phyloP scores from a whole-genome alignment of 2,888 invertebrate species.

The Platycheirus rosarum region DNA sequence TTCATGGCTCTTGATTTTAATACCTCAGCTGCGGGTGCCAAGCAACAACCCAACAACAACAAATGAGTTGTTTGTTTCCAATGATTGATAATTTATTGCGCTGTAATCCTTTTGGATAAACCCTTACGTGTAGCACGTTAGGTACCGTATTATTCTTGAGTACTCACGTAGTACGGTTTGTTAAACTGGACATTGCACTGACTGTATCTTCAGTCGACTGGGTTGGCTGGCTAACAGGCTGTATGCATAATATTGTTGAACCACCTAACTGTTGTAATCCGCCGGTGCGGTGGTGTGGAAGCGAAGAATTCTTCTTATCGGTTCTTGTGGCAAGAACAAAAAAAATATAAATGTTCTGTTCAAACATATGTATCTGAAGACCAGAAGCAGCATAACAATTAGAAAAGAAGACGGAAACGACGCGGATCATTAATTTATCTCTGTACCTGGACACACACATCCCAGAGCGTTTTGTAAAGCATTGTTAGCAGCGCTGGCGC shows the following conservation, averaged over 20 bases:
- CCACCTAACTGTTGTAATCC: conserved; percentile 16
- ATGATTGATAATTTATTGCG: conserved; percentile 71
- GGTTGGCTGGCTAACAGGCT: conserved; percentile 35
- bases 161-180: conserved; percentile 66
- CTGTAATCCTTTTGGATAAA: conserved; percentile 66
- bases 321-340: conserved; percentile 6
- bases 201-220: conserved; percentile 15
- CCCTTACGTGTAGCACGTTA: conserved; percentile 69
- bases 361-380: conserved; percentile 36
- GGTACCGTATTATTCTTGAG: conserved; percentile 65
- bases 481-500: too few species aligned
- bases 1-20: conserved; percentile 63
- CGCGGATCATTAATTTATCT: conserved; percentile 70
- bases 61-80: conserved; percentile 68
- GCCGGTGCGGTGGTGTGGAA: background rate
- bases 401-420: conserved; percentile 70
- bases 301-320: conserved; percentile 22
- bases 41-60: conserved; percentile 37
- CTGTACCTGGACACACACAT: conserved; percentile 39
- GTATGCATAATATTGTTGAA: conserved; percentile 51
- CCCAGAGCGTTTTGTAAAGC: conserved; percentile 38
- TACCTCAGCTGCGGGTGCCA: conserved; percentile 29
- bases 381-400: conserved; percentile 69
- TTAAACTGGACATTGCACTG: conserved; percentile 69
- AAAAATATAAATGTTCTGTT: too few species aligned